Percentiles rank a stretch among this genome's conserved stretches.
phyloP scores from a whole-genome alignment of 37 sponge, comb jelly and placozoan species.

The Petrosia ficiformis region DNA sequence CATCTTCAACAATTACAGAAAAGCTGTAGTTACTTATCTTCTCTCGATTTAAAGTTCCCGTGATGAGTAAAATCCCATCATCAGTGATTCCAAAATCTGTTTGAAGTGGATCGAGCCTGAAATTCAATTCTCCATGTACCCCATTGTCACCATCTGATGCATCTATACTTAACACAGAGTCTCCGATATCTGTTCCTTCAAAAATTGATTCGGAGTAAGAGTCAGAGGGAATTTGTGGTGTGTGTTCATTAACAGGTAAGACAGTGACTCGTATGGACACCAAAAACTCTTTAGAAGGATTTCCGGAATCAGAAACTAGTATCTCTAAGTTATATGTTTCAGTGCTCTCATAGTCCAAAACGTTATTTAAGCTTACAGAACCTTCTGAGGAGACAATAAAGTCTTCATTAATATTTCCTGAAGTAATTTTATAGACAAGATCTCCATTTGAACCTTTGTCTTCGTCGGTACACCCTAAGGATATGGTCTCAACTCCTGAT shows the following conservation, averaged over 20 bases:
- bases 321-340: conserved; percentile 38
- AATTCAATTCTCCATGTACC: background rate
- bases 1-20: conserved; percentile 39
- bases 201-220: conserved; percentile 6
- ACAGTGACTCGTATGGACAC: conserved; percentile 46
- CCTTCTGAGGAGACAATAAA: conserved; percentile 43
- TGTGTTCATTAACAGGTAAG: conserved; percentile 48
- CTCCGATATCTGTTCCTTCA: conserved; percentile 11
- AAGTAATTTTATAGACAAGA: conserved; percentile 23
- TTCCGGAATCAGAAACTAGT: conserved; percentile 50
- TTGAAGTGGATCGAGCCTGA: background rate
- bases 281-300: background rate
- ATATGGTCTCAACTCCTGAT: background rate
- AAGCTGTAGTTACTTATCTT: conserved; percentile 30
- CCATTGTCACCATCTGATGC: conserved; percentile 11
- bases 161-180: background rate
- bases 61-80: conserved; percentile 16
- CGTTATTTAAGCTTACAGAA: conserved; percentile 8
- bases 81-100: conserved; percentile 8
- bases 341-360: conserved; percentile 44
- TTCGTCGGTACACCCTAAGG: conserved; percentile 32
- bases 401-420: conserved; percentile 12
- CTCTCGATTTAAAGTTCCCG: conserved; percentile 45
- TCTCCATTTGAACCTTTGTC: conserved; percentile 51
- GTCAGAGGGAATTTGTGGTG: conserved; percentile 21